Evolutionary conservation across 2,797 vertebrate genomes (phyloP).

Genomic region (Philypnodon macrostomus): DNA sequence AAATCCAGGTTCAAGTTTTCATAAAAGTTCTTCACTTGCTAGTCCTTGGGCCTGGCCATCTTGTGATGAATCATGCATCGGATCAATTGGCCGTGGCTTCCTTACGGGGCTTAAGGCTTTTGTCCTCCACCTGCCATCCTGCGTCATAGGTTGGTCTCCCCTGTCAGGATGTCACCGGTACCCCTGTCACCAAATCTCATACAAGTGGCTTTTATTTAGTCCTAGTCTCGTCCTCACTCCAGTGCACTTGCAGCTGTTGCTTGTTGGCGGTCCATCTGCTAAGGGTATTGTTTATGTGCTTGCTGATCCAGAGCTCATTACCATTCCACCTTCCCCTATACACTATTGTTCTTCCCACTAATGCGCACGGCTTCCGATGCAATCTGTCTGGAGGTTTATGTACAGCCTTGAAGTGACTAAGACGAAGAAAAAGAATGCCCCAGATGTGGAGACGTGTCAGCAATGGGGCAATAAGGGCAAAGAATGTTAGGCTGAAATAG

Average conservation of each 20-base stretch:
- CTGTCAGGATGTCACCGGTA: constrained; percentile 48
- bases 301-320: constrained; percentile 81
- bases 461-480: constrained; percentile 7
- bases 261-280: constrained; percentile 79
- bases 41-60: constrained; percentile 64
- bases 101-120: constrained; percentile 38
- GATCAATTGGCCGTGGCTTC: constrained; percentile 53
- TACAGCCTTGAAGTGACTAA: constrained; percentile 1
- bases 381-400: constrained; percentile 41
- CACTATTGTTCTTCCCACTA: constrained; percentile 73
- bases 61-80: constrained; percentile 74
- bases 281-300: constrained; percentile 75
- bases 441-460: constrained; percentile 34
- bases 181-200: constrained; percentile 37
- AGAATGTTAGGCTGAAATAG: too few species aligned
- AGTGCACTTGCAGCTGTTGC: constrained; percentile 75
- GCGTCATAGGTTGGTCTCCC: constrained; percentile 52
- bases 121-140: constrained; percentile 58
- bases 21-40: constrained; percentile 46
- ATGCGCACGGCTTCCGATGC: constrained; percentile 57
- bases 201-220: constrained; percentile 73
- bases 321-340: constrained; percentile 67
- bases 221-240: constrained; percentile 69
- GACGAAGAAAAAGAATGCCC: constrained; percentile 3
- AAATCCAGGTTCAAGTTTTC: not conserved